Conservation (phyloP, 2,888 invertebrate species). For the Macrophya alboannulata region DNA sequence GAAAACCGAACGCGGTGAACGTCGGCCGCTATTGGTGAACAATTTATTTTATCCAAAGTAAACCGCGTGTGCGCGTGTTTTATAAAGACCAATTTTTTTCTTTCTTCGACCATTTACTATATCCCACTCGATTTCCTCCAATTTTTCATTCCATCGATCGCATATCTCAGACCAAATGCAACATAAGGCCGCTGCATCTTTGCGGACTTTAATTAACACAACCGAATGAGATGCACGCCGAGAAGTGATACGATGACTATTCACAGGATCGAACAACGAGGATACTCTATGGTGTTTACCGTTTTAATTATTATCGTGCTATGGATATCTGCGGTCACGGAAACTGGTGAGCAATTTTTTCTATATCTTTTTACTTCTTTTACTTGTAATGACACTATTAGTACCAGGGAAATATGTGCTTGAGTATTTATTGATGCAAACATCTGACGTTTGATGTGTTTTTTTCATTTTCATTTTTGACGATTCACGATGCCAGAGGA, state of each 20-base stretch:
- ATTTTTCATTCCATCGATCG: constrained; percentile 24
- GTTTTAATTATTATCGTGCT: background rate
- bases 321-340: constrained; percentile 38
- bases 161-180: constrained; percentile 17
- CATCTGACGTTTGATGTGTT: background rate
- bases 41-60: constrained; percentile 63
- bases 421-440: background rate
- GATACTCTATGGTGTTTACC: constrained; percentile 26
- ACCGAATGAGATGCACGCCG: constrained; percentile 41
- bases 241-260: constrained; percentile 33
- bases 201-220: background rate
- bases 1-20: constrained; percentile 64
- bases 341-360: constrained; percentile 35
- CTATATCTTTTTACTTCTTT: background rate
- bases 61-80: constrained; percentile 66
- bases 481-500: background rate
- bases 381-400: background rate
- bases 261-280: constrained; percentile 18
- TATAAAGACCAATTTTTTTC: background rate
- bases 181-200: background rate
- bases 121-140: background rate
- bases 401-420: background rate
- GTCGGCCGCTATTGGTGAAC: constrained; percentile 38
- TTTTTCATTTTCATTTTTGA: background rate
- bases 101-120: constrained; percentile 8